Conservation (phyloP, 2,888 invertebrate genomes). For the Galerucella calmariensis region DNA sequence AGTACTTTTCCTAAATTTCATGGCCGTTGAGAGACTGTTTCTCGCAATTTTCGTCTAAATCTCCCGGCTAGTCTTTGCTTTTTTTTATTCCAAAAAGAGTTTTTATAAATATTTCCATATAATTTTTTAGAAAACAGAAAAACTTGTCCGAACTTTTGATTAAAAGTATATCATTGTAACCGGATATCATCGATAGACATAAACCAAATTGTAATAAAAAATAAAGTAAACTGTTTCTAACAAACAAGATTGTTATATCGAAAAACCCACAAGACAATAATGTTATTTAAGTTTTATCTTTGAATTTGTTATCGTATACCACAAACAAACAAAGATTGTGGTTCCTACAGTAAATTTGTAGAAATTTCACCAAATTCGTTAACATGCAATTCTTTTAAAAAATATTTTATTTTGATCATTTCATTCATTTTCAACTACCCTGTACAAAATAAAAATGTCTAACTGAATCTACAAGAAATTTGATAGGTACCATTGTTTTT, state of each 20-base stretch:
- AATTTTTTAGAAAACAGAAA: not conserved
- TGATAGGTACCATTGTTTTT: too few species aligned
- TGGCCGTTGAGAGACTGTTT: too few species aligned
- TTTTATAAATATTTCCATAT: not conserved
- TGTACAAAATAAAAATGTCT: too few species aligned
- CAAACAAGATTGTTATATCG: slow-evolving; percentile 1
- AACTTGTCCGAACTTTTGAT: not conserved
- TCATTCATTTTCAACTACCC: too few species aligned
- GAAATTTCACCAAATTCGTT: too few species aligned
- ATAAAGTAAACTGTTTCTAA: not conserved
- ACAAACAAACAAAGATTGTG: slow-evolving; percentile 1
- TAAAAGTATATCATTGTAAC: not conserved
- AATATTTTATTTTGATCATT: too few species aligned
- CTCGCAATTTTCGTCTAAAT: too few species aligned
- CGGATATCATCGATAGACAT: slow-evolving; percentile 2
- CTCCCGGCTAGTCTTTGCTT: too few species aligned
- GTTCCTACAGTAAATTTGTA: too few species aligned
- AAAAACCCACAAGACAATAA: not conserved
- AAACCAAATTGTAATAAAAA: not conserved
- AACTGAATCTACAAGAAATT: too few species aligned
- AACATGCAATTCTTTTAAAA: too few species aligned
- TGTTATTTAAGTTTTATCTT: not conserved
- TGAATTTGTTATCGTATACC: not conserved
- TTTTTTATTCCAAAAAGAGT: not conserved
- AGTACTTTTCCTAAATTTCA: too few species aligned